Conservation (phyloP, 1,140 invertebrate genomes). For the Pachypeltis micranthus region DNA sequence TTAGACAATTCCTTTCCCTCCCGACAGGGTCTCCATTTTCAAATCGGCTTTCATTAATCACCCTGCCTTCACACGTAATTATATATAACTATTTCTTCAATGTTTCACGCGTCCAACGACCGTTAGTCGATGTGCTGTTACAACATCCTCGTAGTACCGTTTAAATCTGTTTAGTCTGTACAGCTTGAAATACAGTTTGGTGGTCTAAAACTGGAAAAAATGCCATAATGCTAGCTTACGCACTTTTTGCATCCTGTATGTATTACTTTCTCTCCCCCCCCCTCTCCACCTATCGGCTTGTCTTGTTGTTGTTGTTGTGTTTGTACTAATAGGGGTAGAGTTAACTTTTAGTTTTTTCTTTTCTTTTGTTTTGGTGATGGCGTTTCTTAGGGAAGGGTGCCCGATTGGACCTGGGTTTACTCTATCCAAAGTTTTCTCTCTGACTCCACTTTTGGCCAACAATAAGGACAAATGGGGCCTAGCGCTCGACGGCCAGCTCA, state of each 20-base stretch:
- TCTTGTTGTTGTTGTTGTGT: background rate
- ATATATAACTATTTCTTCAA: no score
- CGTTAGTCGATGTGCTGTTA: no score
- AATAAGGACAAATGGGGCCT: constrained; percentile 99
- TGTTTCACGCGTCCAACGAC: no score
- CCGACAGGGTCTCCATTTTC: no score
- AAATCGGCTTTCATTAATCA: no score
- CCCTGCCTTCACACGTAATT: no score
- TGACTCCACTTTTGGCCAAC: constrained; percentile 88
- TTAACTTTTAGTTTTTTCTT: constrained; percentile 17
- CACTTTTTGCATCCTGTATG: background rate
- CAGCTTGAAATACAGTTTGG: no score
- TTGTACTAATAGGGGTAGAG: constrained; percentile 8
- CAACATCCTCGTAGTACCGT: no score
- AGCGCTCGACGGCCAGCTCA: constrained; percentile 95
- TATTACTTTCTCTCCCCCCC: background rate
- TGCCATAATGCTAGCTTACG: background rate
- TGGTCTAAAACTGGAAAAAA: no score
- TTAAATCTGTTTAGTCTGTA: no score
- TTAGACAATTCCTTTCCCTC: no score
- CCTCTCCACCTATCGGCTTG: background rate
- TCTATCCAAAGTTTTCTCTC: constrained; percentile 91
- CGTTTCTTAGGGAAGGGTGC: constrained; percentile 71
- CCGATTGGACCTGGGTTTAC: constrained; percentile 95
- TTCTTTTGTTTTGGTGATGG: constrained; percentile 18